Conservation (phyloP, 2,888 invertebrate genomes). For the Drosophila nr. medialis region DNA sequence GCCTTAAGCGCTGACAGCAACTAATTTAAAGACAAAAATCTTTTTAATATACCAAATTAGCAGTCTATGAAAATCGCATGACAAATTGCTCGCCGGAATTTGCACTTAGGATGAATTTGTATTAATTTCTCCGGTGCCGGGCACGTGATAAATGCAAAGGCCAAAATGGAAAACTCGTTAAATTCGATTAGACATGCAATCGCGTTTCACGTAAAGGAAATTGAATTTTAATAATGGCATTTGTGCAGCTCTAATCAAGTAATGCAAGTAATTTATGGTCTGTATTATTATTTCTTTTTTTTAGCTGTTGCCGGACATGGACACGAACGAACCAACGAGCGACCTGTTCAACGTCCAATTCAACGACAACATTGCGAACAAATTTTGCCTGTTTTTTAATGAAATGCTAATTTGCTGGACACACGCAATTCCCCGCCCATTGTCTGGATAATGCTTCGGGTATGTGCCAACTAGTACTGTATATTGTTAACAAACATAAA, state of each 20-base stretch:
- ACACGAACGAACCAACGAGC: constrained; percentile 32
- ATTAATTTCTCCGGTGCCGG: constrained; percentile 39
- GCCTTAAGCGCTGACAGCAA: background rate
- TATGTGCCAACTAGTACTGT: constrained; percentile 1
- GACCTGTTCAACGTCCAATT: constrained; percentile 23
- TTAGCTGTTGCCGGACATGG: constrained; percentile 27
- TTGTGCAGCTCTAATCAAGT: constrained; percentile 72
- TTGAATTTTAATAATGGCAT: constrained; percentile 76
- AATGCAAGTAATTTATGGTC: constrained; percentile 74
- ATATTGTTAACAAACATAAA: constrained; percentile 19
- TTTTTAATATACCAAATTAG: constrained; percentile 8
- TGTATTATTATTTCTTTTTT: constrained; percentile 4
- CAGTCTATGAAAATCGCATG: constrained; percentile 57
- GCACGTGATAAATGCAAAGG: constrained; percentile 57
- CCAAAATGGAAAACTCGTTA: constrained; percentile 54
- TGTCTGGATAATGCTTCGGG: constrained; percentile 35
- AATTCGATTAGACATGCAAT: constrained; percentile 78
- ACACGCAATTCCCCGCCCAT: constrained; percentile 59
- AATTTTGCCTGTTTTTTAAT: constrained; percentile 71
- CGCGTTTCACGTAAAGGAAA: constrained; percentile 58
- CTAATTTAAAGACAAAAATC: constrained; percentile 17
- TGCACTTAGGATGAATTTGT: constrained; percentile 69
- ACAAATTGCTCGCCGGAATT: constrained; percentile 59
- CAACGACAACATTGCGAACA: constrained; percentile 73
- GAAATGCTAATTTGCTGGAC: constrained; percentile 73